Evolutionary conservation across 2,888 invertebrate species (phyloP), one percentile per base, ranked within the genome.

Genomic region (Polymixis lichenea): DNA sequence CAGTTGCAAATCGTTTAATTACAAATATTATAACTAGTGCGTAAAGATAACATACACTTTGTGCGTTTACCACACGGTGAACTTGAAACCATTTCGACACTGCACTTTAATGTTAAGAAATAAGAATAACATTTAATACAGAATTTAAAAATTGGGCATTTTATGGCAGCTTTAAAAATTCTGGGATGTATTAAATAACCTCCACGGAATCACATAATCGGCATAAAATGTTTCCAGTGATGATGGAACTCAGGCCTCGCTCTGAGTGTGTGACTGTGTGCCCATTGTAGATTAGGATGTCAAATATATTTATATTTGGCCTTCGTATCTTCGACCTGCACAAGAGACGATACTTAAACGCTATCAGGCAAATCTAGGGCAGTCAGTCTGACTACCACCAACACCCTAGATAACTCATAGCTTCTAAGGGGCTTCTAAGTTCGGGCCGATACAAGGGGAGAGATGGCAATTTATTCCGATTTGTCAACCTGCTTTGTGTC

Each of bases 71-170:
- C 64, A 55, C 75, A 46, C 46, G 32, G 22, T 81, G 83, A 85
- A 72, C 87, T 86, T 85, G 85, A 78, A 83, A 85, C 38, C 6
- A 28, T 87, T 81, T 77, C 85, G 72, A 73, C 38, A 80, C 25
- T 55, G 19, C 75, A 62, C n/a, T 82, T n/a, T 75, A 53, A 72
- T 32, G 22, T 77, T 78, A 22, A 46, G 79, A 72, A 79, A 77
- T 46, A 72, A 58, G 5, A 62, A 77, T 25, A 64, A 58, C 28
- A 71, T 55, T 62, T 43, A 38, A 38, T 22, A 64, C 38, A 19
- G 7, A 64, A 46, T 62, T 22, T 5, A 1, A 22, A 43, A 71
- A 11, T 38, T 22, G 22, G 11, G 17, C 9, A 17, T 28, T 66
- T 76, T 51, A 22, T 32, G 67, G 19, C n/a, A 17, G 43, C 19